Evolutionary conservation across 2,888 invertebrate species (phyloP).

Genomic region (Drosophila mettleri): DNA sequence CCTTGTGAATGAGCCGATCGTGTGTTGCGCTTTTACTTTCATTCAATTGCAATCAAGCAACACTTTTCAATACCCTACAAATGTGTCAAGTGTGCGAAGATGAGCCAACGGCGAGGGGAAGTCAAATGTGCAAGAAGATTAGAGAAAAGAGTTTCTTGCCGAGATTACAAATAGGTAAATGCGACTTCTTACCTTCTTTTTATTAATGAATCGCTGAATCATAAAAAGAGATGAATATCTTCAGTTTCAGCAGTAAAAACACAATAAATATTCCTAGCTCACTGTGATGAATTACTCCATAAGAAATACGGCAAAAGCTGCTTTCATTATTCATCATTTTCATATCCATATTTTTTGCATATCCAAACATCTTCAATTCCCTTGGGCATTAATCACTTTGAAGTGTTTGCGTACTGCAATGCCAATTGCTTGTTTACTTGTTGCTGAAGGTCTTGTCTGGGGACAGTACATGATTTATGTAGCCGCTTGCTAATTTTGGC

Average conservation of each 20-base stretch:
- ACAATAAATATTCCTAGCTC: not conserved
- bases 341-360: not conserved
- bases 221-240: not conserved
- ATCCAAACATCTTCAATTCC: conserved; percentile 7
- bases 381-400: conserved; percentile 4
- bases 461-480: conserved; percentile 57
- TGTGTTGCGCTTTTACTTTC: conserved; percentile 69
- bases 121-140: not conserved
- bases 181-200: too few species aligned
- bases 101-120: not conserved
- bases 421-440: conserved; percentile 9
- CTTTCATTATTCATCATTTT: not conserved
- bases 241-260: not conserved
- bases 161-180: not conserved
- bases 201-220: not conserved
- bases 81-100: not conserved
- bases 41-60: conserved; percentile 41
- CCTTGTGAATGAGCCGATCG: conserved; percentile 68
- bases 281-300: conserved; percentile 5
- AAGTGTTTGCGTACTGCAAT: conserved; percentile 8
- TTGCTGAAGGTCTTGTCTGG: conserved; percentile 24
- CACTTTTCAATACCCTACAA: conserved; percentile 17
- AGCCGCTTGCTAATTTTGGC: conserved; percentile 61
- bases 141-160: not conserved
- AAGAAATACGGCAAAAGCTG: not conserved